phyloP scores from a whole-genome alignment of 2,113 vertebrate genomes.

The Lipotes vexillifer region DNA sequence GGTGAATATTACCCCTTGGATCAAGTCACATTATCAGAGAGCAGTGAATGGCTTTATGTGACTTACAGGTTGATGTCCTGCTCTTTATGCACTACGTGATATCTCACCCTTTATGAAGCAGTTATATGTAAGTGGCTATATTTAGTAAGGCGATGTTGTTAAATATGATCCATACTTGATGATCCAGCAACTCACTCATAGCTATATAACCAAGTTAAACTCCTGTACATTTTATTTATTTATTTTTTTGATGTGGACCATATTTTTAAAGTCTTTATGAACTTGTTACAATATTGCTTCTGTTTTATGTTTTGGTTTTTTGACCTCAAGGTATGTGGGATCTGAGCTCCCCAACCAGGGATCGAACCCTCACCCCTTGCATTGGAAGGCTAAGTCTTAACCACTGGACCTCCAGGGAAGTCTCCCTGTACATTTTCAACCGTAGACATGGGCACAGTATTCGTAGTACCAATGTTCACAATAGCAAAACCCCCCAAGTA shows the following conservation, averaged over 20 bases:
- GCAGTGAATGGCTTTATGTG: not conserved
- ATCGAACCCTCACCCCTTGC: too few relatives aligned
- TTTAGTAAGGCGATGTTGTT: slow-evolving; percentile 19
- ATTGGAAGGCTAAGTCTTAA: too few relatives aligned
- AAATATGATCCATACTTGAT: not conserved
- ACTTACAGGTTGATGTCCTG: not conserved
- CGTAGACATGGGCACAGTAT: not conserved
- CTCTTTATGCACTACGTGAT: not conserved
- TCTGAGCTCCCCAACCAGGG: too few relatives aligned
- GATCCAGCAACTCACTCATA: not conserved
- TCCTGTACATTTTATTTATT: not conserved
- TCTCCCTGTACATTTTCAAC: not conserved
- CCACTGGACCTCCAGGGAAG: too few relatives aligned
- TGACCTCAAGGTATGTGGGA: too few relatives aligned
- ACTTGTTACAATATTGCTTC: too few relatives aligned
- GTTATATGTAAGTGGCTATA: not conserved
- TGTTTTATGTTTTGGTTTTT: too few relatives aligned
- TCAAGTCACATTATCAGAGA: not conserved
- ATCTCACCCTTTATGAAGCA: not conserved
- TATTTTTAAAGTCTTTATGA: too few relatives aligned
- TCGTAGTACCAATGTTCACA: not conserved
- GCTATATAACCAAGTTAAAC: not conserved
- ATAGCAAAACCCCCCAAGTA: not conserved
- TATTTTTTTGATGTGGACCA: too few relatives aligned
- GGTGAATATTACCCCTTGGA: not conserved